Base-by-base conservation (phyloP, 1,140 invertebrate species). In the Copidosoma floridanum region DNA sequence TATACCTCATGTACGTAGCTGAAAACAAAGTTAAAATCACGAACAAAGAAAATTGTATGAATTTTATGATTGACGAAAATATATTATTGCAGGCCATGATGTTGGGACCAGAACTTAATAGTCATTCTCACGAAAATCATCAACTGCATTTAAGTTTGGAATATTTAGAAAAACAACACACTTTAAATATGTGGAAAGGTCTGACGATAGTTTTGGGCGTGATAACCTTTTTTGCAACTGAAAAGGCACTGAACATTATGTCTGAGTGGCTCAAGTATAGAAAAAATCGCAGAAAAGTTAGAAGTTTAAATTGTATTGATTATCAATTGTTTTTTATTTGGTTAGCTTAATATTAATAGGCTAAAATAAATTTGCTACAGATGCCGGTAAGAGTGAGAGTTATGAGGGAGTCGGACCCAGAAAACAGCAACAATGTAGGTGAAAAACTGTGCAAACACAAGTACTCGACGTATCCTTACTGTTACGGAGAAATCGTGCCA, bases 151-250 rank as follows among this genome's bases (percentile, higher is more conserved):
- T 61, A 52, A 65, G 44, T 21, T 43, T 61, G 27, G 66, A 71
- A 55, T 59, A 72, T 57, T 44, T n/a, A 14, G 68, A 74, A 54
- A 71, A 71, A 18, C 65, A 79, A 7, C 87, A 91, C 65, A 81
- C 83, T 38, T 74, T 82, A 52, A 88, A 89, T 62, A 88, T 94
- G 75, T 93, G 88, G 86, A 93, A 92, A 75, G 93, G 93, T 7
- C 74, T 95, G 16, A 85, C 88, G 1, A 90, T 90, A 10, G 86
- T 94, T 80, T 66, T 87, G 21, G 91, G 91, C 16, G 83, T 95
- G n/a, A 88, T 91, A 2, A 84, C 94, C 71, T 95, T 95, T 77
- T 95, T 94, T 74, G 85, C 93, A 54, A 90, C 88, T 10, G 93
- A 95, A 73, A 90, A 91, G 73, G 83, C 89, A 2, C 77, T 95